Evolutionary conservation across 2,113 vertebrate species (phyloP), one percentile per base, ranked within the genome.

Genomic region (Oceanites oceanicus): DNA sequence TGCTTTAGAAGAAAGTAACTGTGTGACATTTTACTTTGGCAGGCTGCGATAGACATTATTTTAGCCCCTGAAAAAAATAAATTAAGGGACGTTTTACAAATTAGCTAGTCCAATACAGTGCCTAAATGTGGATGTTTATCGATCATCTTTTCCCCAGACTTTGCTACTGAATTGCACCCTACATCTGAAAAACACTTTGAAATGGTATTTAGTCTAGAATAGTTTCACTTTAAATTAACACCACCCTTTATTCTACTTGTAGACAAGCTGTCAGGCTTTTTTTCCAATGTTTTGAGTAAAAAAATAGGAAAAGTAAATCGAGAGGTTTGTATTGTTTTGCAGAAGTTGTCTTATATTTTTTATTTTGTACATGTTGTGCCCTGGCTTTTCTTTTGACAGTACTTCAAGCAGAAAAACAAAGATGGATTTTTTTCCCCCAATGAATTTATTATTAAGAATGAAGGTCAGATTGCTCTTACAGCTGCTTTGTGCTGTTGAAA

Each of bases 361-460:
- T 91, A 17, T 81, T 88, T 75, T 52, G 40, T 65, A 0, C 40
- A 7, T 66, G 45, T 78, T 34, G n/a, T 87, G 70, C 68, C 34
- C 29, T 1, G 16, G 45, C 73, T 95, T 94, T 94, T 89, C 83
- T 92, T 94, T 75, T 72, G 88, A 92, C 86, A 78, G 90, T 63
- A 25, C 40, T 91, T 97, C 76, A 75, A 91, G 77, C 80, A 80
- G 85, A 80, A 94, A 94, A 94, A 68, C 47, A 92, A 81, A 94
- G 92, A 94, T 58, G 92, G 80, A 78, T 79, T 93, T 93, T 68
- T 38, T n/a, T 0, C 2, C 13, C 79, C 76, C 53, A 10, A 4
- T 92, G 82, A 85, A 89, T 85, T 92, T 95, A 59, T 81, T 90
- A 73, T 68, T 85, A 75, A 87, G 92, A 86, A 87, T 45, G 92